phyloP scores from a whole-genome alignment of 64 coral and sea anemone genomes.

The Montipora efflorescens region DNA sequence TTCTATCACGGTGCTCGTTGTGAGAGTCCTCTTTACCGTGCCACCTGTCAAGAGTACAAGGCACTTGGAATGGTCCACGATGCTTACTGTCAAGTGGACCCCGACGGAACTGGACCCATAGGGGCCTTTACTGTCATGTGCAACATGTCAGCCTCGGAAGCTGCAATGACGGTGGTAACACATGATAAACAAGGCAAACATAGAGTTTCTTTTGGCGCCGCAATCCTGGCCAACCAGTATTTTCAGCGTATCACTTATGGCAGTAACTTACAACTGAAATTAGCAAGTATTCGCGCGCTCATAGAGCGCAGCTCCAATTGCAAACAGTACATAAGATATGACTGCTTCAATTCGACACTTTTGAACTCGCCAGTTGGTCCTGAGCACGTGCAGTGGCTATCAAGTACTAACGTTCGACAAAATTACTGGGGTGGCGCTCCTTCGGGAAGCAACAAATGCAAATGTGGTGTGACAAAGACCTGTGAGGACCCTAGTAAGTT shows the following conservation, averaged over 20 bases:
- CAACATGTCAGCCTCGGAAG: constrained; percentile 75
- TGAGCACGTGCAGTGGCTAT: constrained; percentile 75
- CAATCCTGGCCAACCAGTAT: background rate
- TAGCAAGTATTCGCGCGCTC: constrained; percentile 74
- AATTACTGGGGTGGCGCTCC: constrained; percentile 85
- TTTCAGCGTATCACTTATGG: constrained; percentile 68
- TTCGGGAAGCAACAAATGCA: constrained; percentile 61
- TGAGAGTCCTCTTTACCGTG: constrained; percentile 76
- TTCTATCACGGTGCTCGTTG: constrained; percentile 75
- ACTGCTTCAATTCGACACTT: constrained; percentile 76
- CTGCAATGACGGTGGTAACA: constrained; percentile 59
- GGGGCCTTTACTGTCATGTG: constrained; percentile 64
- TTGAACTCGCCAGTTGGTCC: constrained; percentile 83
- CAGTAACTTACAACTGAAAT: background rate
- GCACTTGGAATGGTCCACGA: constrained; percentile 72
- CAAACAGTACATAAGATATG: constrained; percentile 82
- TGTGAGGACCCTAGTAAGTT: constrained; percentile 75
- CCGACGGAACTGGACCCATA: constrained; percentile 79
- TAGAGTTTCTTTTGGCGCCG: constrained; percentile 43
- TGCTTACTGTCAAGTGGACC: constrained; percentile 83
- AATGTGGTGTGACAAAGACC: constrained; percentile 69
- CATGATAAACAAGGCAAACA: constrained; percentile 67
- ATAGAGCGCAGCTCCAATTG: constrained; percentile 68
- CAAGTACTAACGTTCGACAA: constrained; percentile 52
- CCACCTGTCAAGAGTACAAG: constrained; percentile 88